phyloP scores from a whole-genome alignment of 2,113 vertebrate species.

The Pseudopodoces humilis region DNA sequence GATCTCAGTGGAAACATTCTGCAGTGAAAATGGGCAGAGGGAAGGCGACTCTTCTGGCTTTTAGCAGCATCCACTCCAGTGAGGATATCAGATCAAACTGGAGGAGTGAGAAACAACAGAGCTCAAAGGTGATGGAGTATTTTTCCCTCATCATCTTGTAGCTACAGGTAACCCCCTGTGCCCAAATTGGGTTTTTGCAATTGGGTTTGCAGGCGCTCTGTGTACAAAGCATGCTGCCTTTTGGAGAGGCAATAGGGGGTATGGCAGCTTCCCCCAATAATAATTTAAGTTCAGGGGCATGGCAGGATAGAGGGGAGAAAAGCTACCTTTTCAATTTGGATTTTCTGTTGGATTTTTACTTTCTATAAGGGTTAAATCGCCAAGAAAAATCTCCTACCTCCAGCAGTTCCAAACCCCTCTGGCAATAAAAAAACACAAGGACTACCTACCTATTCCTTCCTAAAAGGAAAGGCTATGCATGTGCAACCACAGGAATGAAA shows the following conservation, averaged over 20 bases:
- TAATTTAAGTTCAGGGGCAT: not conserved
- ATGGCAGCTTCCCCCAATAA: not conserved
- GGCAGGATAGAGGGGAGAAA: not conserved
- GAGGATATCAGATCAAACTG: not conserved
- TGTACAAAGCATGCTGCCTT: not conserved
- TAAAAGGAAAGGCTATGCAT: not conserved
- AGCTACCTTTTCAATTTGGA: not conserved
- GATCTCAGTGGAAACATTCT: not conserved
- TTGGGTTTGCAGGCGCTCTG: accelerated
- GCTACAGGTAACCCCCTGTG: too few relatives aligned
- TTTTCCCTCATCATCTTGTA: not conserved
- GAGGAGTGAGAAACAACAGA: not conserved
- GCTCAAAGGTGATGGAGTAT: not conserved
- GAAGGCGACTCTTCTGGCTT: not conserved
- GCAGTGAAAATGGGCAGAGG: not conserved
- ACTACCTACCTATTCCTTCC: not conserved
- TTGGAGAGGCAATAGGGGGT: not conserved
- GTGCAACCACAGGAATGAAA: not conserved
- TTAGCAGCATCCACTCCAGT: not conserved
- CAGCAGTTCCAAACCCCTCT: not conserved
- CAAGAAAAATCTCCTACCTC: not conserved
- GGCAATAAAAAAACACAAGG: not conserved
- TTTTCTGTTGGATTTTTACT: not conserved
- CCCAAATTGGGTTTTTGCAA: not conserved
- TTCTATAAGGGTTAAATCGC: not conserved